Conservation (phyloP, 2,888 invertebrate genomes). For the Uropetala carovei region DNA sequence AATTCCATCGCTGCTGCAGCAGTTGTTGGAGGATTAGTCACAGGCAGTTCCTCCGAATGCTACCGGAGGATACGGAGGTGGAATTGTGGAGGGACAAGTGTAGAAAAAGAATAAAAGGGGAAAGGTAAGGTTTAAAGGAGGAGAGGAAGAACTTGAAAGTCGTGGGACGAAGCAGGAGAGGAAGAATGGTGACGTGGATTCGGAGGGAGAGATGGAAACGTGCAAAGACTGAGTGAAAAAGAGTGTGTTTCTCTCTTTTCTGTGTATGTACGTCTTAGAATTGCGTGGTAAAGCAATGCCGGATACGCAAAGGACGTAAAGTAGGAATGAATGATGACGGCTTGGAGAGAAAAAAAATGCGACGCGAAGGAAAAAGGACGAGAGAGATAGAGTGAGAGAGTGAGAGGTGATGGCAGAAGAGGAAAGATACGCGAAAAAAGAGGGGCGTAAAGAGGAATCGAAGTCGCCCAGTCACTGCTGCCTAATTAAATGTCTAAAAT, state of each 20-base stretch:
- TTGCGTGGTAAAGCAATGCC: no score
- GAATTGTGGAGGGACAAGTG: not conserved
- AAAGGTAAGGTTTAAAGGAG: not conserved
- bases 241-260: no score
- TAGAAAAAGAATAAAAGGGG: not conserved
- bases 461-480: no score
- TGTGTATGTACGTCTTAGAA: no score
- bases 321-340: not conserved
- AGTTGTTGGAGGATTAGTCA: conserved; percentile 38
- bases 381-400: not conserved
- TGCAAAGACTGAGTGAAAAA: not conserved
- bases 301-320: no score
- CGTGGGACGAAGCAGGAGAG: not conserved
- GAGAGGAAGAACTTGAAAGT: not conserved
- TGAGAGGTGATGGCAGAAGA: not conserved
- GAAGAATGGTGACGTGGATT: not conserved
- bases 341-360: not conserved
- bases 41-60: conserved; percentile 30
- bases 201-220: not conserved
- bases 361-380: not conserved
- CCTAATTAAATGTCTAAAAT: no score
- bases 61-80: not conserved
- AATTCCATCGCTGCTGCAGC: not conserved
- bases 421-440: not conserved
- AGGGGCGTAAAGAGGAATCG: no score